phyloP scores from a whole-genome alignment of 1,140 invertebrate genomes.

The Diabrotica undecimpunctata region DNA sequence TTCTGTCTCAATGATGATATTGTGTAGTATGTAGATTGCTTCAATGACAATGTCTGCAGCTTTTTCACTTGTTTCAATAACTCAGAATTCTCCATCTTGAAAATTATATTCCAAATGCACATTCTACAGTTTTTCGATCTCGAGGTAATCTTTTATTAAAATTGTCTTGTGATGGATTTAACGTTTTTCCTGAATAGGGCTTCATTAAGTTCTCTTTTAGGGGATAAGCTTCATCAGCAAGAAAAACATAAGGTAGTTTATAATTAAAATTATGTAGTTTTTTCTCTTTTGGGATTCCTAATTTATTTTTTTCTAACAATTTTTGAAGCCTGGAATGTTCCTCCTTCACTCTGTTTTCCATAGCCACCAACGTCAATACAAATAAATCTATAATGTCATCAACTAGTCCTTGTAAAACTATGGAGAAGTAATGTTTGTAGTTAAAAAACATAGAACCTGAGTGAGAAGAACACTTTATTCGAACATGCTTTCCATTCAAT shows the following conservation, averaged over 20 bases:
- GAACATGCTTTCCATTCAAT: no score
- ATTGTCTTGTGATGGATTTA: neutral
- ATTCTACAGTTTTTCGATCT: conserved; percentile 23
- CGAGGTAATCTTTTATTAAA: conserved; percentile 21
- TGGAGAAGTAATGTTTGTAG: no score
- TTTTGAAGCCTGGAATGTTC: conserved; percentile 37
- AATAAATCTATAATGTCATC: conserved; percentile 46
- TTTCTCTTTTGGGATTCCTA: conserved; percentile 30
- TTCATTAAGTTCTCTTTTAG: conserved; percentile 25
- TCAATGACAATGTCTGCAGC: conserved; percentile 32
- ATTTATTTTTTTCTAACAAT: conserved; percentile 27
- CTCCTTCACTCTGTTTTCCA: conserved; percentile 44
- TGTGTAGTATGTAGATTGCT: conserved; percentile 19
- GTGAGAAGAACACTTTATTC: conserved; percentile 25
- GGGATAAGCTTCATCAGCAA: no score
- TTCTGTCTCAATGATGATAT: conserved; percentile 16
- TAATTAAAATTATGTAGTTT: conserved; percentile 26
- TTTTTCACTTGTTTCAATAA: conserved; percentile 31
- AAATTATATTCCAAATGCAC: conserved; percentile 35
- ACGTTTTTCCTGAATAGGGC: conserved; percentile 11
- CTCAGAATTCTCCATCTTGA: conserved; percentile 46
- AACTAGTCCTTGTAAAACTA: conserved; percentile 45
- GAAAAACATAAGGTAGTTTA: no score
- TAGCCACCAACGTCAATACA: no score
- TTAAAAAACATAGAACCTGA: conserved; percentile 12